Percentiles rank a stretch among this genome's conserved stretches.
phyloP scores from a whole-genome alignment of 2,888 invertebrate species.

The Apoda limacodes region DNA sequence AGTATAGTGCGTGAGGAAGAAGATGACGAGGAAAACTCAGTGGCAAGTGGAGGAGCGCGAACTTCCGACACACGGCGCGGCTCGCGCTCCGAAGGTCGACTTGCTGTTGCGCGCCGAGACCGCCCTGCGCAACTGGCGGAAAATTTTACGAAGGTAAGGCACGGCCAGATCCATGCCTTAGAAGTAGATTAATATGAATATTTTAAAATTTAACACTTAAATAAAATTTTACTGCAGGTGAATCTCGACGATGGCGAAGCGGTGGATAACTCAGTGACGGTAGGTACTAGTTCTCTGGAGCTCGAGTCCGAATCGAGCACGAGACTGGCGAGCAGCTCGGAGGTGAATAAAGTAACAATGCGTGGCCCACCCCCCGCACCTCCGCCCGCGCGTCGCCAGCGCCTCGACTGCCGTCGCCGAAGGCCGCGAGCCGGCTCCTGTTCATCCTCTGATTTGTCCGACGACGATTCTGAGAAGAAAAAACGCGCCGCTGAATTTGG shows the following conservation, averaged over 20 bases:
- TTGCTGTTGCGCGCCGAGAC: slow-evolving; percentile 73
- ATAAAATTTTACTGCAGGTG: slow-evolving; percentile 22
- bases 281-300: no score
- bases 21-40: slow-evolving; percentile 82
- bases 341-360: slow-evolving; percentile 14
- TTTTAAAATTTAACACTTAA: background rate
- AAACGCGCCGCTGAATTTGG: slow-evolving; percentile 79
- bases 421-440: slow-evolving; percentile 78
- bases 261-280: slow-evolving; percentile 9
- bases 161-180: no score
- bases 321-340: slow-evolving; percentile 13
- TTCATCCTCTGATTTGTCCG: slow-evolving; percentile 94
- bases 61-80: slow-evolving; percentile 71
- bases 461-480: slow-evolving; percentile 89
- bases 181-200: background rate
- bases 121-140: slow-evolving; percentile 71
- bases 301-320: no score
- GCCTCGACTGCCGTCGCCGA: slow-evolving; percentile 46
- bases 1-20: slow-evolving; percentile 95
- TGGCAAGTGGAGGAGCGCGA: slow-evolving; percentile 68
- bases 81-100: slow-evolving; percentile 83
- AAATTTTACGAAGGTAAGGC: slow-evolving; percentile 57
- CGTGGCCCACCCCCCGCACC: slow-evolving; percentile 40
- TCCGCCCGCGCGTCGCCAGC: slow-evolving; percentile 42
- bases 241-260: slow-evolving; percentile 37